Conservation (phyloP, 2,888 invertebrate genomes). For the Cantharis lateralis region DNA sequence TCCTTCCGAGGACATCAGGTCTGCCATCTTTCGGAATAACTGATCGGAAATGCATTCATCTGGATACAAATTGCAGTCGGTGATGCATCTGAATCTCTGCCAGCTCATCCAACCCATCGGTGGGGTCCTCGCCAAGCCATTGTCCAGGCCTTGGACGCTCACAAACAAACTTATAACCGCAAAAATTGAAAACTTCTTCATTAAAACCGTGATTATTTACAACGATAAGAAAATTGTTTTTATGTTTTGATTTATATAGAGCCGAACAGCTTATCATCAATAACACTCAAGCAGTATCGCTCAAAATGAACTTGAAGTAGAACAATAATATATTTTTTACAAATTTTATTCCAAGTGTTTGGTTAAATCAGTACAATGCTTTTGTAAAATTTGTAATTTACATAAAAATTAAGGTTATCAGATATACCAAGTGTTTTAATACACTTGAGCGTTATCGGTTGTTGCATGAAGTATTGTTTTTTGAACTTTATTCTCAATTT, state of each 20-base stretch:
- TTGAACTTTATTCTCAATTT: background rate
- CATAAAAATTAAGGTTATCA: background rate
- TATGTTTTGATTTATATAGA: background rate
- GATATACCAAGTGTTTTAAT: background rate
- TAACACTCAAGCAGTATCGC: background rate
- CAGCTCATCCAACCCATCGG: constrained; percentile 78
- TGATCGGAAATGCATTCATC: constrained; percentile 66
- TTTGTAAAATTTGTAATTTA: background rate
- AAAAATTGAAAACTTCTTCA: background rate
- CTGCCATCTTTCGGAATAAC: constrained; percentile 61
- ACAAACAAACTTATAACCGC: background rate
- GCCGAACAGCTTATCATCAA: background rate
- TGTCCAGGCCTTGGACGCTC: constrained; percentile 56
- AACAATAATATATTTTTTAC: background rate
- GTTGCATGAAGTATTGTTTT: background rate
- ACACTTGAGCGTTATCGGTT: background rate
- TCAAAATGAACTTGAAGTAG: background rate
- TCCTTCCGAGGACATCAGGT: constrained; percentile 62
- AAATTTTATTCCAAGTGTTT: background rate
- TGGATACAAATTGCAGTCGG: constrained; percentile 67
- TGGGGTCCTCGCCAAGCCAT: constrained; percentile 68
- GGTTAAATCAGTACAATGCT: background rate
- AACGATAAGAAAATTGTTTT: background rate
- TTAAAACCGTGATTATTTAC: background rate
- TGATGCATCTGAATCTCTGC: constrained; percentile 69